Evolutionary conservation across 1,140 invertebrate genomes (phyloP), one percentile per base, ranked within the genome.

Genomic region (Macrotrachela quadricornifera): DNA sequence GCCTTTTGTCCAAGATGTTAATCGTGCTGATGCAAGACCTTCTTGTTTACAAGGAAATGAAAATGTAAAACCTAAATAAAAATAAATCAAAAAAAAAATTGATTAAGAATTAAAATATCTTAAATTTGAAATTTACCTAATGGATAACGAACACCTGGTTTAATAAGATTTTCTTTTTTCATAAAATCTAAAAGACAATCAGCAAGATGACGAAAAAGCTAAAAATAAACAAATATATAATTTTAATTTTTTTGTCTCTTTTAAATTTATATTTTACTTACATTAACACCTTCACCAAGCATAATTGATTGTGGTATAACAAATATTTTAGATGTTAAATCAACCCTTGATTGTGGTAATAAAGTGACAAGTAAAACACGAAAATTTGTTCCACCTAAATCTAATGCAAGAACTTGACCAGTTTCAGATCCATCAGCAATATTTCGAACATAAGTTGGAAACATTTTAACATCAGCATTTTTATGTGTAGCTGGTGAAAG

Each of bases 371-470:
- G 75, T 18, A 96, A 71, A 10, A 99, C 91, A 55, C 94, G 78
- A 72, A 97, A 97, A 70, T 97, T 97, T 15, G 92, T 97, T 1
- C 94, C 94, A 21, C 94, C 94, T 57, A 97, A 76, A 74, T 99
- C 94, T 55, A 99, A 72, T 0, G 94, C 92, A 62, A 99, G 71
- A 67, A 90, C 95, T 72, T 92, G 85, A 45, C 94, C 94, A 52
- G 77, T 75, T 74, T 97, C 92, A 84, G 71, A 41, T 58, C 92
- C 91, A 70, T 88, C 85, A 0, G 94, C 91, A 56, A 97, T 77
- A 66, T 91, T 80, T 65, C 91, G 82, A 17, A 99, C 90, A 64
- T 90, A 99, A 0, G 92, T 95, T 15, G 85, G 81, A 66, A 83
- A 94, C 71, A 83, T 84, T 71, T 92, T 94, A 8, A 92, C 79